Evolutionary conservation across 1,140 invertebrate genomes (phyloP), one percentile per base, ranked within the genome.

Genomic region (Cataglyphis hispanica): DNA sequence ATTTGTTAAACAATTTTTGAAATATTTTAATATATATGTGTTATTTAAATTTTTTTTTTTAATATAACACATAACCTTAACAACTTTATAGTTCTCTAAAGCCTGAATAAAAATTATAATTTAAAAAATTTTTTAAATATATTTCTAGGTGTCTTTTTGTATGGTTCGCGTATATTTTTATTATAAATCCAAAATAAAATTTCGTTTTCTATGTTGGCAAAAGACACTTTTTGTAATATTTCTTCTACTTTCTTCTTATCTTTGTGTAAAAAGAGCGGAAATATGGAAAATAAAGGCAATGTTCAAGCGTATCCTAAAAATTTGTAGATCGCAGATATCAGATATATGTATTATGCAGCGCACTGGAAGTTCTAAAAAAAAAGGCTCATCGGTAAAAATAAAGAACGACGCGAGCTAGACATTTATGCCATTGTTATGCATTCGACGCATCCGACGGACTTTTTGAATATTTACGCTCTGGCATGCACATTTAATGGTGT

Each of bases 381-480:
- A 81, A 81, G 70, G 53, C n/a, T 37, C 34, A 46, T 13, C 25
- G 8, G 50, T 43, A 58, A 83, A 83, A 83, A 83, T 83, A 37
- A 83, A 83, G 67, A 83, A 53, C 53, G 78, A 60, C 34, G 64
- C 53, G 25, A 70, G 61, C 61, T 60, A 22, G 66, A 60, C 78
- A 60, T 83, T 83, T 60, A 83, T 83, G 40, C 64, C 50, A 37
- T 83, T 53, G 78, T 83, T 83, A 72, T 72, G 53, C 37, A 83
- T 83, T 83, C 78, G 67, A 56, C 27, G 37, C 37, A 25, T 13
- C 37, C 34, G 72, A 69, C 78, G 19, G 53, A 72, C 67, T 72
- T 83, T 83, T 83, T 83, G 66, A 83, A 83, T 60, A 83, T 83
- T 83, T 60, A 83, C 67, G 66, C 19, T 72, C 34, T 34, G 66